phyloP scores from a whole-genome alignment of 2,113 vertebrate species.

The Pituophis catenifer region DNA sequence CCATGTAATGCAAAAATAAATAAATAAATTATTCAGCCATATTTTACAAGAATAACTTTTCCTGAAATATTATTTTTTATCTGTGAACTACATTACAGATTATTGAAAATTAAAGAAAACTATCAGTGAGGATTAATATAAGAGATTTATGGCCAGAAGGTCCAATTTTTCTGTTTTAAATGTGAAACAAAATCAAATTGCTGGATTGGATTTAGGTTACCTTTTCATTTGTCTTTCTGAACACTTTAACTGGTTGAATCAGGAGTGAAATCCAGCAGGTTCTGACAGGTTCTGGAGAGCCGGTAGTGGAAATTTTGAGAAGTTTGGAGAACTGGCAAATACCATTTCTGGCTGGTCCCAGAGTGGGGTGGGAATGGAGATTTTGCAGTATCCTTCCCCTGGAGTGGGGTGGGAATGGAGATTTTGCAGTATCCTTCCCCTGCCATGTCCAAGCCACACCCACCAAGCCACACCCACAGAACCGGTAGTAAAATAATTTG shows the following conservation, averaged over 20 bases:
- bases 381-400: too few species aligned
- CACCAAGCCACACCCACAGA: too few species aligned
- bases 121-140: background rate
- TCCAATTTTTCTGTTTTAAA: background rate
- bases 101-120: slow-evolving; percentile 25
- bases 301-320: too few species aligned
- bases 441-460: too few species aligned
- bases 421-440: too few species aligned
- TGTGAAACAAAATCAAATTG: background rate
- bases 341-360: too few species aligned
- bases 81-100: slow-evolving; percentile 23
- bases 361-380: too few species aligned
- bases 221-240: background rate
- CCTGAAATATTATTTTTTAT: slow-evolving; percentile 50
- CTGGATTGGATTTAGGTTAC: background rate
- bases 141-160: background rate
- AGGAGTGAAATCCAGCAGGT: too few species aligned
- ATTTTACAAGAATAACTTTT: slow-evolving; percentile 26
- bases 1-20: slow-evolving; percentile 49
- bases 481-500: too few species aligned
- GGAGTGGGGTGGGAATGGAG: too few species aligned
- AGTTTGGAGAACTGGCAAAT: too few species aligned
- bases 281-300: too few species aligned
- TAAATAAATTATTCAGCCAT: slow-evolving; percentile 23
- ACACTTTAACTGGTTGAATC: background rate